Evolutionary conservation across 2,113 vertebrate genomes (phyloP).

Genomic region (Argyrosomus japonicus): DNA sequence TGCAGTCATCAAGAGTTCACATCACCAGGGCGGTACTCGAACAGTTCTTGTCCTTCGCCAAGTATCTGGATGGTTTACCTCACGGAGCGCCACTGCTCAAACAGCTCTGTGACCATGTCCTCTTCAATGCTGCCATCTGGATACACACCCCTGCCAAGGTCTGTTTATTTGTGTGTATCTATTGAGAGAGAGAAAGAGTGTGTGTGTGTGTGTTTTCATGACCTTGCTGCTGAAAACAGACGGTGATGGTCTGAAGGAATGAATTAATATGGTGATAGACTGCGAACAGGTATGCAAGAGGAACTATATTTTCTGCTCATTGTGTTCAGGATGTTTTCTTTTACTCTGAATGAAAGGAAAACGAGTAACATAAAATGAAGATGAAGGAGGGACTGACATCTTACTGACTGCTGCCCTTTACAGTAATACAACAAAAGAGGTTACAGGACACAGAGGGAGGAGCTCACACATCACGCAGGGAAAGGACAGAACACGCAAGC

Average conservation of each 20-base stretch:
- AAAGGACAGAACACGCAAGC: constrained; percentile 38
- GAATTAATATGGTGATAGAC: neutral
- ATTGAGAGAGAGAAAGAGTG: neutral
- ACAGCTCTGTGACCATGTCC: constrained; percentile 98
- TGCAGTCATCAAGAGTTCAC: constrained; percentile 95
- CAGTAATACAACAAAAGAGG: constrained; percentile 46
- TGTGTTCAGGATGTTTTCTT: neutral
- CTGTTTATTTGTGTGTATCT: constrained; percentile 49
- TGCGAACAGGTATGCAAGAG: neutral
- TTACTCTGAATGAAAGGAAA: constrained; percentile 12
- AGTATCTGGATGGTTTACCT: constrained; percentile 97
- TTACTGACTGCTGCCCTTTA: constrained; percentile 47
- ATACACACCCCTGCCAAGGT: constrained; percentile 99
- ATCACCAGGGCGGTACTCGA: constrained; percentile 97
- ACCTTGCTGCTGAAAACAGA: constrained; percentile 45
- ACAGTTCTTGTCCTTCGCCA: constrained; percentile 98
- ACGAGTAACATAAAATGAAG: constrained; percentile 13
- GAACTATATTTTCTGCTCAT: neutral
- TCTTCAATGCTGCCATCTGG: constrained; percentile 99
- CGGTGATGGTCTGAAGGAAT: neutral
- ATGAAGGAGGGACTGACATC: constrained; percentile 18
- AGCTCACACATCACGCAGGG: constrained; percentile 14
- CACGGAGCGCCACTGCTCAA: constrained; percentile 97
- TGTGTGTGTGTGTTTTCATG: constrained; percentile 30
- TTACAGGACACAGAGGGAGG: constrained; percentile 16